phyloP scores from a whole-genome alignment of 2,797 vertebrate genomes.

The Macropus fuliginosus region DNA sequence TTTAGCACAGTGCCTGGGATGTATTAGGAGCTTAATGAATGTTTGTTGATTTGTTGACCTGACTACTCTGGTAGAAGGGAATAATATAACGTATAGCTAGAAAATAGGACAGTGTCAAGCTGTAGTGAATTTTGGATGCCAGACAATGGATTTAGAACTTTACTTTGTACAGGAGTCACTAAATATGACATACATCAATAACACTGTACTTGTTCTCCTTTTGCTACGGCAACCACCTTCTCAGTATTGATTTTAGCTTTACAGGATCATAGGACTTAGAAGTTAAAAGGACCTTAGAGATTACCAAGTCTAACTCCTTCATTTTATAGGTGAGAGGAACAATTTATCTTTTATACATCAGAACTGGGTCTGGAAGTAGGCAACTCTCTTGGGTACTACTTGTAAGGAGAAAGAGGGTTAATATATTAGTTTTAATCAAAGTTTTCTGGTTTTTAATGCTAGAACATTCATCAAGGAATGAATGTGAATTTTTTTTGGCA shows the following conservation, averaged over 20 bases:
- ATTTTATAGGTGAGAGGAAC: background rate
- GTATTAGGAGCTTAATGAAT: background rate
- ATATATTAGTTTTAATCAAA: background rate
- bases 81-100: background rate
- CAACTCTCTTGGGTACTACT: background rate
- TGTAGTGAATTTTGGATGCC: background rate
- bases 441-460: background rate
- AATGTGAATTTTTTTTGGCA: background rate
- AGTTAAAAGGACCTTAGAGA: background rate
- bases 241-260: background rate
- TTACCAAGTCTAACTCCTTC: background rate
- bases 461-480: background rate
- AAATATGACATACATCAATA: background rate
- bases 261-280: background rate
- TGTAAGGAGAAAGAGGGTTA: background rate
- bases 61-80: background rate
- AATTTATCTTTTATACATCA: background rate
- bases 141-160: background rate
- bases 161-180: background rate
- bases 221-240: background rate
- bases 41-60: background rate
- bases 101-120: background rate
- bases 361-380: background rate
- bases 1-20: background rate
- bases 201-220: background rate